These are phyloP conservation scores for Papilio demoleus DNA, from an alignment of 2,888 invertebrate genomes.

Conservation along the genomic window DNA sequence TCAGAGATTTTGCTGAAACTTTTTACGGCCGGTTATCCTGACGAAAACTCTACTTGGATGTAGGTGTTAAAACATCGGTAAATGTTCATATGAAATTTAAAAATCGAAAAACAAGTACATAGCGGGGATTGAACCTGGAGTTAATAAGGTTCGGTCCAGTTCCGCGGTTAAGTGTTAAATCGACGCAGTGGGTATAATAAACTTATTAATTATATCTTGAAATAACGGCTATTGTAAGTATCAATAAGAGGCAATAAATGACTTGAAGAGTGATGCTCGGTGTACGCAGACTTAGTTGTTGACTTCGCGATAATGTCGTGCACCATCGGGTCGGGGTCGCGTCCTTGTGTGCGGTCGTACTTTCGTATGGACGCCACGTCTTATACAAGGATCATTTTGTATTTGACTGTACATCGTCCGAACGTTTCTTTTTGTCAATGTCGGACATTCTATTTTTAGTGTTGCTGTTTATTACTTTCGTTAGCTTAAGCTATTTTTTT, in stretches of 20 bases:
- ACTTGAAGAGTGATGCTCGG: not conserved
- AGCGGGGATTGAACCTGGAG: too few relatives aligned
- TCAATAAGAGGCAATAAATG: not conserved
- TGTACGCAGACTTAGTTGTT: not conserved
- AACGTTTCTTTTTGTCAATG: constrained; percentile 30
- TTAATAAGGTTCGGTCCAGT: too few relatives aligned
- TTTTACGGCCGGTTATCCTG: too few relatives aligned
- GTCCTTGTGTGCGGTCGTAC: constrained; percentile 22
- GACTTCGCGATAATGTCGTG: constrained; percentile 36
- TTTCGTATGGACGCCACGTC: constrained; percentile 32
- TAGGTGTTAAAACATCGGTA: too few relatives aligned
- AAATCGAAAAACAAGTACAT: too few relatives aligned
- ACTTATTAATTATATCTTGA: not conserved
- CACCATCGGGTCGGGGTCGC: constrained; percentile 25
- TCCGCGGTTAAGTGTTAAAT: too few relatives aligned
- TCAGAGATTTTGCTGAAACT: too few relatives aligned
- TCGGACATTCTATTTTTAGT: constrained; percentile 18
- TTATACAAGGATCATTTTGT: constrained; percentile 29
- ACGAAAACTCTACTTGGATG: too few relatives aligned
- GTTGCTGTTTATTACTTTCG: constrained; percentile 7
- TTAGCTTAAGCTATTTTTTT: not conserved
- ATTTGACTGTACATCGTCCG: constrained; percentile 9
- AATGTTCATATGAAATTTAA: too few relatives aligned
- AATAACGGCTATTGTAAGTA: not conserved
- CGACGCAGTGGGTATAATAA: not conserved